phyloP scores from a whole-genome alignment of 2,113 vertebrate genomes.

The Cheilinus undulatus region DNA sequence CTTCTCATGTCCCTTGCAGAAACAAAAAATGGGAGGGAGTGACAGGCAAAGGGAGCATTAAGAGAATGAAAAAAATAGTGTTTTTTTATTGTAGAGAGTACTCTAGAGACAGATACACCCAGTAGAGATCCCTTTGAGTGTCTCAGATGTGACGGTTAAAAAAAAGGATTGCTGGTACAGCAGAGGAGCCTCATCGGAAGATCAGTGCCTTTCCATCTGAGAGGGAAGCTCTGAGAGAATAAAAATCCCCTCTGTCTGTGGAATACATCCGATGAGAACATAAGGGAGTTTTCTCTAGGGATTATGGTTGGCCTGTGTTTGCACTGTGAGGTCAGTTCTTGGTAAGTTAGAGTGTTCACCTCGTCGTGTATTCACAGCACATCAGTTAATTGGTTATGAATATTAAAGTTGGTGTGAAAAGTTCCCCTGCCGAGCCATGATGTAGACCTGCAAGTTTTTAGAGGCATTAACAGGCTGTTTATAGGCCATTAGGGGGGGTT shows the following conservation, averaged over 20 bases:
- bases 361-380: not conserved
- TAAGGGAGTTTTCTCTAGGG: not conserved
- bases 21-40: conserved; percentile 19
- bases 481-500: not conserved
- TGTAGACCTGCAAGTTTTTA: conserved; percentile 16
- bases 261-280: conserved; percentile 17
- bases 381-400: conserved; percentile 15
- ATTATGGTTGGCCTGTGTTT: not conserved
- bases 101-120: conserved; percentile 37
- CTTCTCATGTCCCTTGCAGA: conserved; percentile 47
- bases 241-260: conserved; percentile 32
- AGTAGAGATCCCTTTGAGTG: conserved; percentile 24
- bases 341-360: not conserved
- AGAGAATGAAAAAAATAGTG: conserved; percentile 2
- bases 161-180: conserved; percentile 36
- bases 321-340: not conserved
- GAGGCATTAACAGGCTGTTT: conserved; percentile 9
- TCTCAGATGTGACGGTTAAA: conserved; percentile 44
- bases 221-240: conserved; percentile 12
- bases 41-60: conserved; percentile 6
- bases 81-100: conserved; percentile 1
- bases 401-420: conserved; percentile 1
- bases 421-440: not conserved
- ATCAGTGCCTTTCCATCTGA: conserved; percentile 16
- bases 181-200: conserved; percentile 26